A percentile compares a stretch with the other conserved stretches of the same genome.
Conservation (phyloP, 92 coral and sea anemone genomes). For the Epizoanthus stellaris region DNA sequence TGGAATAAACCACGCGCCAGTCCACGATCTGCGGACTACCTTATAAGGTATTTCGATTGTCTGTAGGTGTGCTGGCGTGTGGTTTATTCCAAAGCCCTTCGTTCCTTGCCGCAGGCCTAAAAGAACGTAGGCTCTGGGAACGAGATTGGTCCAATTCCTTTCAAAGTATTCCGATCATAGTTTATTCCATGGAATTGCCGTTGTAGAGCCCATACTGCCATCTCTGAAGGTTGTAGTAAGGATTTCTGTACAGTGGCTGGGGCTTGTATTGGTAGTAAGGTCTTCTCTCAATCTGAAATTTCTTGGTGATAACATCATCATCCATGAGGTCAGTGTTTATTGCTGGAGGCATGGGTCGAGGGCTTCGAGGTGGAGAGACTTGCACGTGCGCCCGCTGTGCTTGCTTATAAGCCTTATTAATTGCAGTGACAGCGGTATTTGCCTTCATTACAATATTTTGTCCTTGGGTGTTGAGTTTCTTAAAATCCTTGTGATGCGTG, state of each 20-base stretch:
- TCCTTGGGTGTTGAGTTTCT: conserved; percentile 72
- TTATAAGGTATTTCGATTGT: too few relatives aligned
- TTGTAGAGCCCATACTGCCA: conserved; percentile 83
- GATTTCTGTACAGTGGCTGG: conserved; percentile 55
- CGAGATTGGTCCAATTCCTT: too few relatives aligned
- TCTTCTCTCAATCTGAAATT: conserved; percentile 82
- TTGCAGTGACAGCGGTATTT: conserved; percentile 67
- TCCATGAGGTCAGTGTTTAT: conserved; percentile 45
- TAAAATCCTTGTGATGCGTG: conserved; percentile 86
- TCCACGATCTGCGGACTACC: too few relatives aligned
- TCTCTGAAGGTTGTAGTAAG: conserved; percentile 70
- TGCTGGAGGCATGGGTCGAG: conserved; percentile 21
- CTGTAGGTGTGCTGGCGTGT: too few relatives aligned
- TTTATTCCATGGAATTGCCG: conserved; percentile 69
- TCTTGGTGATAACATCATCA: conserved; percentile 62
- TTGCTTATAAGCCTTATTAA: conserved; percentile 55
- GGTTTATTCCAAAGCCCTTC: too few relatives aligned
- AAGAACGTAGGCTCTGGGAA: too few relatives aligned
- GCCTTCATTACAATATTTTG: conserved; percentile 77
- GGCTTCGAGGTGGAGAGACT: conserved; percentile 29
- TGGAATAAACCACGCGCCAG: too few relatives aligned
- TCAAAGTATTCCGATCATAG: too few relatives aligned
- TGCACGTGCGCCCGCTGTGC: conserved; percentile 43
- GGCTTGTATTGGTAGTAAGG: conserved; percentile 73
- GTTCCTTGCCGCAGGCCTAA: too few relatives aligned